Conservation (phyloP, 2,888 invertebrate species). For the Plemyria rubiginata region DNA sequence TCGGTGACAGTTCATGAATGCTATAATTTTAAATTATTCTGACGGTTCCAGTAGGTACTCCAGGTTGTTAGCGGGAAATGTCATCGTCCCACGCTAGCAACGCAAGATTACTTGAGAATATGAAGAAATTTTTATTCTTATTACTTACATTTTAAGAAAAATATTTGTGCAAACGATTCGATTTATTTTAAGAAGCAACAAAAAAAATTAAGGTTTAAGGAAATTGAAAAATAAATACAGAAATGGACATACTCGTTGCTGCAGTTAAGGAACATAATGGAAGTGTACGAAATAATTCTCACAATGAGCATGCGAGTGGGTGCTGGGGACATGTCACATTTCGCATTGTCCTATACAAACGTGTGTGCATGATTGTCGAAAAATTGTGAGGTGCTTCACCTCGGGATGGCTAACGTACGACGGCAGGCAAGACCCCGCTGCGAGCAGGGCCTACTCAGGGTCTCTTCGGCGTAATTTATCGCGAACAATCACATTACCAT, state of each 20-base stretch:
- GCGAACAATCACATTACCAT: slow-evolving; percentile 83
- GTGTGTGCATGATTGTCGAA: slow-evolving; percentile 65
- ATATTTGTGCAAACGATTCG: slow-evolving; percentile 30
- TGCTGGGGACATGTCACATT: slow-evolving; percentile 43
- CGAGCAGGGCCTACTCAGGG: slow-evolving; percentile 59
- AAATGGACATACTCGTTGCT: slow-evolving; percentile 36
- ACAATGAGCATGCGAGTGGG: slow-evolving; percentile 43
- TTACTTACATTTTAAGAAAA: slow-evolving; percentile 28
- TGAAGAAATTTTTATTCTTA: slow-evolving; percentile 44
- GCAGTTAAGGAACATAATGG: slow-evolving; percentile 44
- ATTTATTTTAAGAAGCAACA: slow-evolving; percentile 37
- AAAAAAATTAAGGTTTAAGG: slow-evolving; percentile 35
- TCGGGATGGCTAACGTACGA: slow-evolving; percentile 52
- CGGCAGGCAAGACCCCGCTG: slow-evolving; percentile 73
- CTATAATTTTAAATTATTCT: slow-evolving; percentile 70
- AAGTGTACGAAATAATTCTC: slow-evolving; percentile 43
- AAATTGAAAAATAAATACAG: slow-evolving; percentile 39
- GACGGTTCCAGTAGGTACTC: slow-evolving; percentile 51
- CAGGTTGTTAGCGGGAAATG: slow-evolving; percentile 52
- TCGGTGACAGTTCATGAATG: slow-evolving; percentile 64
- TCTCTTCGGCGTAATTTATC: slow-evolving; percentile 77
- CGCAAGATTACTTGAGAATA: slow-evolving; percentile 47
- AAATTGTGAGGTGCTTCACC: slow-evolving; percentile 74
- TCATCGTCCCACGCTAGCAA: slow-evolving; percentile 57
- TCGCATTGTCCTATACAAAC: slow-evolving; percentile 52